Evolutionary conservation across 2,797 vertebrate species (phyloP).

Genomic region (Phoebastria nigripes): DNA sequence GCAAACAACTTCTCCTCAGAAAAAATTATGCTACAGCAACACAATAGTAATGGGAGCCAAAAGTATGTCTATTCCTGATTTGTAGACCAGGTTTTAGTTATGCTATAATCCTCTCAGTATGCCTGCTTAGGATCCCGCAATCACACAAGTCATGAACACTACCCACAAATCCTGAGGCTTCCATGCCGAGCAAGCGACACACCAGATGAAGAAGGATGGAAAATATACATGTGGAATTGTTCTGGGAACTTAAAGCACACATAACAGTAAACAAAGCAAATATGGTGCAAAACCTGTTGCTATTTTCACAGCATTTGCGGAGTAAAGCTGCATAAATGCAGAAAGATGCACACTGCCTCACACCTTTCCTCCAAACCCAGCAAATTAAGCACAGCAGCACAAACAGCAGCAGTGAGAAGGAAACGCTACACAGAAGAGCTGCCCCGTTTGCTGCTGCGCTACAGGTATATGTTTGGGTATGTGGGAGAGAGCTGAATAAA

Average conservation of each 20-base stretch:
- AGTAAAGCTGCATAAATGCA: constrained; percentile 47
- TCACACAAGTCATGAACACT: constrained; percentile 57
- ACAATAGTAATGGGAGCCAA: constrained; percentile 56
- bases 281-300: constrained; percentile 67
- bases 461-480: not conserved
- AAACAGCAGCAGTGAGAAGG: constrained; percentile 43
- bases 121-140: constrained; percentile 55
- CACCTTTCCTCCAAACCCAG: constrained; percentile 31
- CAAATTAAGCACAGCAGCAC: constrained; percentile 50
- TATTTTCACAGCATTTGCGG: constrained; percentile 59
- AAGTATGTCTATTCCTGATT: constrained; percentile 62
- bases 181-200: constrained; percentile 50
- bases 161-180: constrained; percentile 48
- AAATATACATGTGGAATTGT: constrained; percentile 71
- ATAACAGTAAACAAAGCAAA: constrained; percentile 69
- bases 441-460: not conserved
- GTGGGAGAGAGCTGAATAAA: not conserved
- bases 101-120: constrained; percentile 62
- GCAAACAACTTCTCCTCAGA: constrained; percentile 42
- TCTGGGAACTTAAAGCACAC: constrained; percentile 60
- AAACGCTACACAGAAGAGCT: not conserved
- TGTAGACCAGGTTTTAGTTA: constrained; percentile 65
- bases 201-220: constrained; percentile 66
- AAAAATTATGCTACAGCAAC: constrained; percentile 62
- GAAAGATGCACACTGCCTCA: constrained; percentile 28